Base-by-base conservation (phyloP, 2,797 vertebrate species). In the Melanotaenia boesemani region DNA sequence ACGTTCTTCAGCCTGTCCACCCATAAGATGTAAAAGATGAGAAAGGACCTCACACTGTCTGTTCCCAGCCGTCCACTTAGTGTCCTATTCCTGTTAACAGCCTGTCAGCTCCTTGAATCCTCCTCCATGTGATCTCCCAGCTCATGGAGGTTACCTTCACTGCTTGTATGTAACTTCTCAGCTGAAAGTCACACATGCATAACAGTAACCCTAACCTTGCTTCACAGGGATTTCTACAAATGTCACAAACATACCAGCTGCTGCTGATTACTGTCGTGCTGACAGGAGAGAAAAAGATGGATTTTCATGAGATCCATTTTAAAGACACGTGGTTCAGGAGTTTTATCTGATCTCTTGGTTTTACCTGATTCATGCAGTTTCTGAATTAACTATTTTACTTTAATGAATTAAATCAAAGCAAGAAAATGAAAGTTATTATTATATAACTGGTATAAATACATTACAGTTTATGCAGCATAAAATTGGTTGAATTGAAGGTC, bases 171-270 rank as follows among this genome's bases (percentile, higher is more conserved):
- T 67, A 70, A 77, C 52, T 41, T 52, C 11, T 13, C 46, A 30
- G 50, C 59, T 81, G 41, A 85, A 80, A 76, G 74, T 72, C 80
- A 81, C 60, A 63, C 68, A 58, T 46, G 58, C 41, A 36, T 30
- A 8, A 7, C 50, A 28, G 73, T 84, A 76, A 84, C 71, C 65
- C 78, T 67, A 76, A 74, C 66, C 71, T 20, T 76, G 56, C 83
- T 73, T 76, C 60, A 75, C 62, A 59, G 66, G 76, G 83, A 89
- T 83, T 74, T 81, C 74, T 24, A 77, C 61, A 67, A 80, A 86
- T 77, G 81, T 69, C 82, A 83, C 7, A 63, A 70, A 71, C 74
- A 68, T 39, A 66, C 46, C 85, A 85, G 86, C 86, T 89, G 89
- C 78, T 75, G 70, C 72, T 52, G 70, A 72, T 80, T 9, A 56